Percentiles rank a stretch among this genome's conserved stretches.
Evolutionary conservation across 2,113 vertebrate species (phyloP).

Genomic region (Sceloporus undulatus): DNA sequence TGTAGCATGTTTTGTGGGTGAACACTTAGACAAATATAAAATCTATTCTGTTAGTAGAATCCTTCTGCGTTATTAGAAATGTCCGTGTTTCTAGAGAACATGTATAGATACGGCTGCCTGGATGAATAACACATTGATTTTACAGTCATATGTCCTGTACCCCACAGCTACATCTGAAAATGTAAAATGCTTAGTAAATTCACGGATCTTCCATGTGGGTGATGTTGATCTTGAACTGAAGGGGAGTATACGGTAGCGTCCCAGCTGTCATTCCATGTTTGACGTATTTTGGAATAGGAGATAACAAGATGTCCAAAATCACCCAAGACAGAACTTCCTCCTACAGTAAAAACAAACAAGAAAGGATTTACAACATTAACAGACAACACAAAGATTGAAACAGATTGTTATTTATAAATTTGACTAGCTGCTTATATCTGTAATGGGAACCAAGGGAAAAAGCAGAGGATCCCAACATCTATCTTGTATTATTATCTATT

Average conservation of each 20-base stretch:
- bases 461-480: background rate
- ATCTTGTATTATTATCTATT: no score
- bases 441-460: background rate
- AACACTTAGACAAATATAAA: slow-evolving; percentile 42
- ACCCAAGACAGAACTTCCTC: slow-evolving; percentile 64
- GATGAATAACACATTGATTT: slow-evolving; percentile 53
- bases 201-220: slow-evolving; percentile 67
- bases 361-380: slow-evolving; percentile 53
- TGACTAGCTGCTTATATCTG: slow-evolving; percentile 34
- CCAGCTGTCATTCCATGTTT: slow-evolving; percentile 76
- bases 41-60: slow-evolving; percentile 24
- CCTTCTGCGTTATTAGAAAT: slow-evolving; percentile 40
- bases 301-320: slow-evolving; percentile 80
- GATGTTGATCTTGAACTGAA: slow-evolving; percentile 70
- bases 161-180: slow-evolving; percentile 56
- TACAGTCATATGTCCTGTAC: slow-evolving; percentile 36
- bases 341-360: slow-evolving; percentile 56
- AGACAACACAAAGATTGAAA: slow-evolving; percentile 49
- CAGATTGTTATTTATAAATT: slow-evolving; percentile 43
- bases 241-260: slow-evolving; percentile 70
- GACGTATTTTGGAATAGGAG: slow-evolving; percentile 81
- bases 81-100: slow-evolving; percentile 28
- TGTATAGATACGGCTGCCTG: slow-evolving; percentile 38
- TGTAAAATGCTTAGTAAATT: slow-evolving; percentile 63
- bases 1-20: slow-evolving; percentile 39